phyloP scores from a whole-genome alignment of 1,140 invertebrate species.

The Pseudomyrmex sp. region DNA sequence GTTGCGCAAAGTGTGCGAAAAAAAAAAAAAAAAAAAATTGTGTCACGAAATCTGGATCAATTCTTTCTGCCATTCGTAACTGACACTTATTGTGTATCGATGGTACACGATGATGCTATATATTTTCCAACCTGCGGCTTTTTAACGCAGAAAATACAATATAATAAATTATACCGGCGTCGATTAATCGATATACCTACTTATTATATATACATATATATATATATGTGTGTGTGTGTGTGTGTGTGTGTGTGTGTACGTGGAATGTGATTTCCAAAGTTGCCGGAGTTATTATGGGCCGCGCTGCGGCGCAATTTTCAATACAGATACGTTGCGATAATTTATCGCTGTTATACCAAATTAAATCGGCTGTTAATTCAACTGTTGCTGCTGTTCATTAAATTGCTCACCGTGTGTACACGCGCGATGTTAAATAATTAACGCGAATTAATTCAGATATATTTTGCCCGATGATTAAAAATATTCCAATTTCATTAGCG shows the following conservation, averaged over 20 bases:
- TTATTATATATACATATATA: not conserved
- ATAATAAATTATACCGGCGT: constrained; percentile 20
- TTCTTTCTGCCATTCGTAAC: constrained; percentile 1
- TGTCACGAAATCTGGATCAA: constrained; percentile 17
- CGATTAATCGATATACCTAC: constrained; percentile 18
- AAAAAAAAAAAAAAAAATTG: too few species aligned
- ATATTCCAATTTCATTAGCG: constrained; percentile 16
- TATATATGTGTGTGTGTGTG: too few species aligned
- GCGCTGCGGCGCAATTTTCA: constrained; percentile 1
- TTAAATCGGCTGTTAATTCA: constrained; percentile 67
- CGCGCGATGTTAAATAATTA: constrained; percentile 63
- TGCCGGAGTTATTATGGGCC: constrained; percentile 33
- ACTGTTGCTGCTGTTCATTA: constrained; percentile 62
- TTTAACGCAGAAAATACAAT: not conserved
- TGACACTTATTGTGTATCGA: too few species aligned
- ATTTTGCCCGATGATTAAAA: constrained; percentile 18
- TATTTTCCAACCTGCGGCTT: too few species aligned
- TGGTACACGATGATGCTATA: too few species aligned
- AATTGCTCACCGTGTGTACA: constrained; percentile 33
- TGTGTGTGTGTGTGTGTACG: not conserved
- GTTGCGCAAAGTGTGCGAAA: not conserved
- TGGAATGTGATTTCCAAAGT: constrained; percentile 19
- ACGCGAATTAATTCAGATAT: constrained; percentile 34
- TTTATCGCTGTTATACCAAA: constrained; percentile 57
- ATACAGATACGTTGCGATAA: constrained; percentile 52